Percentiles rank a stretch among this genome's conserved stretches.
phyloP scores from a whole-genome alignment of 2,113 vertebrate species.

The Corythoichthys intestinalis region DNA sequence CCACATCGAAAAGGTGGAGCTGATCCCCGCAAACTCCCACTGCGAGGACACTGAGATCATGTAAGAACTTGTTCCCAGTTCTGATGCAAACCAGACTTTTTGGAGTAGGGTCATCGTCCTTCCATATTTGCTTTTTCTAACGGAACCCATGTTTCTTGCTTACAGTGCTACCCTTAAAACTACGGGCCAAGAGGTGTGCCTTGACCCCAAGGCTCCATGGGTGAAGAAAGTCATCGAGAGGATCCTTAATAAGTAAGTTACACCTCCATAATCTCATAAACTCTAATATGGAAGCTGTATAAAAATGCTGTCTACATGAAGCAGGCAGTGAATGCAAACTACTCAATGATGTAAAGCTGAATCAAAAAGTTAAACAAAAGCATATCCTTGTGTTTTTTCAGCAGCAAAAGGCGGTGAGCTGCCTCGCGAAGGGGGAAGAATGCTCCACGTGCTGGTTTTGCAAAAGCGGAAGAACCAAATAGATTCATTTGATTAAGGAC shows the following conservation, averaged over 20 bases:
- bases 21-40: constrained; percentile 79
- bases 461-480: background rate
- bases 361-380: background rate
- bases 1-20: constrained; percentile 73
- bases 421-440: background rate
- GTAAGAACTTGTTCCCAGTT: constrained; percentile 67
- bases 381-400: constrained; percentile 16
- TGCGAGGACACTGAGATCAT: constrained; percentile 85
- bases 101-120: background rate
- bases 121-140: constrained; percentile 12
- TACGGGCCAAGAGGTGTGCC: constrained; percentile 62
- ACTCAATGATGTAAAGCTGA: background rate
- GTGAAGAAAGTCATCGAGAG: constrained; percentile 66
- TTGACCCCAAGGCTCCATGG: constrained; percentile 71
- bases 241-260: constrained; percentile 63
- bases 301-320: background rate
- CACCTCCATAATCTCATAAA: background rate
- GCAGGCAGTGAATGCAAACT: background rate
- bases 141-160: constrained; percentile 3
- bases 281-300: background rate
- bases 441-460: background rate
- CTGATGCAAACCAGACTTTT: background rate
- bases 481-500: background rate
- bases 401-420: constrained; percentile 36
- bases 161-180: constrained; percentile 73